Percentiles rank a stretch among this genome's conserved stretches.
phyloP scores from a whole-genome alignment of 2,888 invertebrate species.

The Siphonodentalium dalli region DNA sequence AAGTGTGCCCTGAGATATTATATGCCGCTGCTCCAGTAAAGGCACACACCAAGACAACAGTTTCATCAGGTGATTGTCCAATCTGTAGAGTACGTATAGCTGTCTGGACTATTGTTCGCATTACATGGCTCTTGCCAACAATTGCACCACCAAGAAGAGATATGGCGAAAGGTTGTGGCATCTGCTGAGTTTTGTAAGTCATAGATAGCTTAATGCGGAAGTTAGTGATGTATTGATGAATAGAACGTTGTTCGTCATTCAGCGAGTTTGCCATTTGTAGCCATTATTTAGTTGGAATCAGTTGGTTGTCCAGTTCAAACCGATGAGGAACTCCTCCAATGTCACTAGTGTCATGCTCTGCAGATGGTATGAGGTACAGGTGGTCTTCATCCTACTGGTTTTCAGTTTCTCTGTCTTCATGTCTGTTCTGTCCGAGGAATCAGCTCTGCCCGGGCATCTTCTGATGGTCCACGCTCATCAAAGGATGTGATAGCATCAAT shows the following conservation, averaged over 20 bases:
- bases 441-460: constrained; percentile 2
- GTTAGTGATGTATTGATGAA: constrained; percentile 26
- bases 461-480: constrained; percentile 2
- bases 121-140: constrained; percentile 30
- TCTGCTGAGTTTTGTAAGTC: constrained; percentile 15
- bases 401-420: constrained; percentile 5
- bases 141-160: constrained; percentile 32
- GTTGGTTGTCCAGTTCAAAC: constrained; percentile 11
- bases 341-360: constrained; percentile 3
- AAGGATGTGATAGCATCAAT: neutral
- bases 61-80: constrained; percentile 18
- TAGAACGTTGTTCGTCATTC: constrained; percentile 18
- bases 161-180: constrained; percentile 26
- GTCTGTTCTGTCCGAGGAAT: constrained; percentile 8
- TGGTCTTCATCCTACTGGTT: too few relatives aligned
- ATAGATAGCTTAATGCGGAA: constrained; percentile 25
- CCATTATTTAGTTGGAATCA: constrained; percentile 19
- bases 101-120: constrained; percentile 28
- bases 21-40: constrained; percentile 34
- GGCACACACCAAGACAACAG: constrained; percentile 30
- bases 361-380: too few relatives aligned
- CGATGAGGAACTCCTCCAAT: constrained; percentile 12
- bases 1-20: constrained; percentile 23
- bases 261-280: constrained; percentile 17
- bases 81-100: constrained; percentile 11